A percentile compares a stretch with the other conserved stretches of the same genome.
Conservation (phyloP, 2,113 vertebrate genomes). For the Chitala chitala region DNA sequence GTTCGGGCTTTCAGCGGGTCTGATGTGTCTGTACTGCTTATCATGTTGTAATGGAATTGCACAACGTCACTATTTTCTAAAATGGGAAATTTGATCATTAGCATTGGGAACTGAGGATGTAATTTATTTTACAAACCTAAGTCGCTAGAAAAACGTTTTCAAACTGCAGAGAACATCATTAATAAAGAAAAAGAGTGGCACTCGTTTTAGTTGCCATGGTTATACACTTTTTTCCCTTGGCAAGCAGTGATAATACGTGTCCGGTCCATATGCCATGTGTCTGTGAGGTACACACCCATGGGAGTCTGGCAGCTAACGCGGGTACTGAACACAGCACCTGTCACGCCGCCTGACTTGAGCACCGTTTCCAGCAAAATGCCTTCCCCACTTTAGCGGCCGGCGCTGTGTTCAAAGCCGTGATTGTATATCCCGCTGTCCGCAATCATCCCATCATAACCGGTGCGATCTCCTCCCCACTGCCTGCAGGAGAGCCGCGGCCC, state of each 20-base stretch:
- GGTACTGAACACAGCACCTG: slow-evolving; percentile 31
- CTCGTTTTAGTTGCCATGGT: slow-evolving; percentile 19
- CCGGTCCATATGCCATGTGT: background rate
- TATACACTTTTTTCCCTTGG: background rate
- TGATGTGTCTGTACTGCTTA: background rate
- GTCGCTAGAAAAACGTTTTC: background rate
- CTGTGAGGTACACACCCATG: background rate
- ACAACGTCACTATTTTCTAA: slow-evolving; percentile 1
- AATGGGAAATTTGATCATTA: background rate
- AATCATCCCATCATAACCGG: slow-evolving; percentile 49
- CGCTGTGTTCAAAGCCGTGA: slow-evolving; percentile 39
- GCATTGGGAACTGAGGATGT: background rate
- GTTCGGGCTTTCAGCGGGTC: background rate
- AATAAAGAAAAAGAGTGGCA: background rate
- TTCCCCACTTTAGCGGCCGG: slow-evolving; percentile 40
- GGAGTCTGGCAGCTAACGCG: slow-evolving; percentile 20
- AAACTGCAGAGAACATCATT: background rate
- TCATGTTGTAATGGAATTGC: background rate
- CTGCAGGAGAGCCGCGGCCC: slow-evolving; percentile 27
- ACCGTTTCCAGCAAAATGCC: slow-evolving; percentile 25
- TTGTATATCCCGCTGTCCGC: slow-evolving; percentile 46
- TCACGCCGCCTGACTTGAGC: slow-evolving; percentile 32
- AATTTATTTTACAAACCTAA: slow-evolving; percentile 14
- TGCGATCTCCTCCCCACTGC: slow-evolving; percentile 41
- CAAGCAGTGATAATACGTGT: slow-evolving; percentile 6